Evolutionary conservation across 2,113 vertebrate genomes (phyloP).

Genomic region (Alexandromys fortis): DNA sequence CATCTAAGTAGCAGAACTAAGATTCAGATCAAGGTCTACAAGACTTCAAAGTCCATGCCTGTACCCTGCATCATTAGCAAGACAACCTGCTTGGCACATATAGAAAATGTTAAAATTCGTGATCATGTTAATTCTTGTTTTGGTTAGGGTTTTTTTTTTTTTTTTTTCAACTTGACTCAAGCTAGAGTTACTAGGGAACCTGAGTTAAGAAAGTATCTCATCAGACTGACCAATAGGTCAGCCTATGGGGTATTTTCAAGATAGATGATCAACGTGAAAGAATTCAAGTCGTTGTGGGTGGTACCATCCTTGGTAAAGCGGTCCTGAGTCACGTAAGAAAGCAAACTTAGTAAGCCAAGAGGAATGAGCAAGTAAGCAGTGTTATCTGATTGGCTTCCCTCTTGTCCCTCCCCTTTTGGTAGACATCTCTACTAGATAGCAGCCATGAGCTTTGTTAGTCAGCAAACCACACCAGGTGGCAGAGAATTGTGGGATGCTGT

Average conservation of each 20-base stretch:
- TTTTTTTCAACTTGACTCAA: background rate
- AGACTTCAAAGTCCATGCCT: background rate
- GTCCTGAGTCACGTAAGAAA: no score
- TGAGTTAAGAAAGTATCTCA: background rate
- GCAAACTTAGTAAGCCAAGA: no score
- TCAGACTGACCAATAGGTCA: background rate
- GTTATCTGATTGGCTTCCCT: background rate
- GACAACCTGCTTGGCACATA: background rate
- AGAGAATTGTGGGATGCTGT: background rate
- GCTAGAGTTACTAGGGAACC: no score
- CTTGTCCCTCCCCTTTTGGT: no score
- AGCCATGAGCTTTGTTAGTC: background rate
- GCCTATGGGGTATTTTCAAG: background rate
- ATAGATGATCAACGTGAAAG: background rate
- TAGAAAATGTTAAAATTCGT: background rate
- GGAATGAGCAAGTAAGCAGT: no score
- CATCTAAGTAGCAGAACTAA: slow-evolving; percentile 4
- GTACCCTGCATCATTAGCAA: background rate
- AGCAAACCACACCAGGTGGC: background rate
- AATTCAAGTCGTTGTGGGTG: background rate
- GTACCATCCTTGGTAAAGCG: no score
- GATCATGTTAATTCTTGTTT: background rate
- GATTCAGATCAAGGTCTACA: background rate
- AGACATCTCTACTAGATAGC: background rate
- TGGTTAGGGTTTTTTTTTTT: background rate